Evolutionary conservation across 2,113 vertebrate species (phyloP), one percentile per base, ranked within the genome.

Genomic region (Engystomops pustulosus): DNA sequence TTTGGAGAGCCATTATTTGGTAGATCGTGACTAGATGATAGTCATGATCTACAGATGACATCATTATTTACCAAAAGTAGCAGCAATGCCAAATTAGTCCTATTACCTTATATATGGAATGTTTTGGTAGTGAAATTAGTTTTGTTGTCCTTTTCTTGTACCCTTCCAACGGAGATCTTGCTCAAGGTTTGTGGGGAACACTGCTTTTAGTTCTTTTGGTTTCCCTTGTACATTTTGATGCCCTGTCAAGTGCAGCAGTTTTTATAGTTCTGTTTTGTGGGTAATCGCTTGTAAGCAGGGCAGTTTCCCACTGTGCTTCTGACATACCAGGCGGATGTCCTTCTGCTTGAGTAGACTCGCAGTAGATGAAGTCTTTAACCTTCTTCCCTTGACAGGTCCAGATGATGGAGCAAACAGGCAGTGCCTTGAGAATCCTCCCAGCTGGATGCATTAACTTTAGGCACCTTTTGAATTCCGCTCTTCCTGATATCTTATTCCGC

Each of bases 221-320:
- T 34, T 45, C 44, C 32, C 34, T 77, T 53, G 44, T 38, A 65
- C 45, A 32, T 23, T 10, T 49, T 77, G 34, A 51, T n/a, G 27
- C 34, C 30, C 44, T 65, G 34, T 68, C 47, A 38, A 36, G 55
- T 23, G 23, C 15, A 85, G 70, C 15, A 8, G 32, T 18, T 45
- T 85, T 78, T 69, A 85, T 45, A 79, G 83, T 85, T 85, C 74
- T 84, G 45, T 34, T 3, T 32, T 4, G 23, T 11, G 62, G n/a
- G 60, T 9, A 23, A 53, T 36, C 51, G 44, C 45, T 84, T 34
- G 47, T 20, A 49, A n/a, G 14, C n/a, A 20, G 47, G 44, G 44
- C 41, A 55, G 60, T n/a, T 79, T 69, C 75, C 44, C 14, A 44
- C 55, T 53, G 62, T 79, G 74, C 47, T 84, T 71, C 44, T 25